Conservation (phyloP, 2,797 vertebrate genomes). For the Xenentodon cancila region DNA sequence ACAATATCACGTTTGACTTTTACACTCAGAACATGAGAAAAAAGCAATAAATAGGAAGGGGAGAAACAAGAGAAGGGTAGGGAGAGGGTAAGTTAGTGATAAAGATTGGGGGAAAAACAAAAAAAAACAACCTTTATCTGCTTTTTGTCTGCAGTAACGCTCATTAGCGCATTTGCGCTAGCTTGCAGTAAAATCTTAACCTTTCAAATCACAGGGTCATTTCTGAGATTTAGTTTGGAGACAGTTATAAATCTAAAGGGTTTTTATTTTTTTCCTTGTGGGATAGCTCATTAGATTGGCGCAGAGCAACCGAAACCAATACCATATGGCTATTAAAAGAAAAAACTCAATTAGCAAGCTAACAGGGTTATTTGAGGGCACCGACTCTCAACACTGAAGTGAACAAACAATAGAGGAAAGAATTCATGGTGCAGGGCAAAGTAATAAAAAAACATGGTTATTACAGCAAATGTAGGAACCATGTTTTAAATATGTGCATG, state of each 20-base stretch:
- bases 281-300: constrained; percentile 74
- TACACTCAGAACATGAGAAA: constrained; percentile 60
- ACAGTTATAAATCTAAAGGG: constrained; percentile 72
- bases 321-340: constrained; percentile 73
- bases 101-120: constrained; percentile 53
- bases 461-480: too few relatives aligned
- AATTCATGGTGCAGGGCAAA: constrained; percentile 11
- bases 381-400: constrained; percentile 39
- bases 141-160: constrained; percentile 69
- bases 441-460: background rate
- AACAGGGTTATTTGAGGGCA: constrained; percentile 64
- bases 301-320: constrained; percentile 72
- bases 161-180: constrained; percentile 58
- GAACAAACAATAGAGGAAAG: constrained; percentile 34
- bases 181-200: constrained; percentile 57
- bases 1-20: constrained; percentile 43
- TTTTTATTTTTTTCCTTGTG: constrained; percentile 60
- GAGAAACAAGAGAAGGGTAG: constrained; percentile 26
- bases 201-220: constrained; percentile 68
- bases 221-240: constrained; percentile 59
- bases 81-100: constrained; percentile 37
- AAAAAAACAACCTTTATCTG: constrained; percentile 63
- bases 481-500: too few relatives aligned
- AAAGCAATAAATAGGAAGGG: constrained; percentile 54
- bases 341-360: constrained; percentile 72